phyloP scores from a whole-genome alignment of 1,140 invertebrate genomes.

The Temnothorax nylanderi region DNA sequence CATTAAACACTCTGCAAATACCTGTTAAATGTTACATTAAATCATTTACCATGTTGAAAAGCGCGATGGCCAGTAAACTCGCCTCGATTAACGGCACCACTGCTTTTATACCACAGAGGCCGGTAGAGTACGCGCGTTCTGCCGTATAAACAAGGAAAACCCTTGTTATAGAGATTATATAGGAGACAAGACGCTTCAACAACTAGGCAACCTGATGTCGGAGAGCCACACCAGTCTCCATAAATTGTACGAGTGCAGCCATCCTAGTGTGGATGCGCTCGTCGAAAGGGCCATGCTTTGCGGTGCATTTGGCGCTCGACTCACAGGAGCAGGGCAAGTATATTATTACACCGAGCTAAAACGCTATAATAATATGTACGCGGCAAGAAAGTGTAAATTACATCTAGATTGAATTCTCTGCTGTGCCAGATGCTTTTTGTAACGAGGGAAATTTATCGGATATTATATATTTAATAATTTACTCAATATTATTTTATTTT shows the following conservation, averaged over 20 bases:
- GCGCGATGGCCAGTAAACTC: slow-evolving; percentile 27
- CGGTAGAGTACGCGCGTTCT: slow-evolving; percentile 84
- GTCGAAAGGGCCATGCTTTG: slow-evolving; percentile 91
- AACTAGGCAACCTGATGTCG: slow-evolving; percentile 94
- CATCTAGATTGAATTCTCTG: not conserved
- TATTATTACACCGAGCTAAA: not conserved
- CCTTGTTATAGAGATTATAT: no score
- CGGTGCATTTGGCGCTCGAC: slow-evolving; percentile 92
- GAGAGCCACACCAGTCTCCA: slow-evolving; percentile 95
- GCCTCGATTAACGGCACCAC: slow-evolving; percentile 30
- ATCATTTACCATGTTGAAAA: slow-evolving; percentile 33
- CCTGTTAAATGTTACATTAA: not conserved
- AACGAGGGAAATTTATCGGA: not conserved
- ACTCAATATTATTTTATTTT: not conserved
- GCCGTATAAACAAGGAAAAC: slow-evolving; percentile 81
- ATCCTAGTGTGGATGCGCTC: slow-evolving; percentile 94
- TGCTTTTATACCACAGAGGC: slow-evolving; percentile 84
- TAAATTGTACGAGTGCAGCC: slow-evolving; percentile 97
- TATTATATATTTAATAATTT: not conserved
- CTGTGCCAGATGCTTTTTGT: no score
- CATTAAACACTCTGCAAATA: slow-evolving; percentile 7
- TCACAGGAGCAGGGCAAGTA: slow-evolving; percentile 96
- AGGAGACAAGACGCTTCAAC: slow-evolving; percentile 84
- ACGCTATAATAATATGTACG: not conserved
- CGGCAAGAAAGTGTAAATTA: not conserved